Conservation (phyloP, 2,113 vertebrate species). For the Sarotherodon lohbergeri region DNA sequence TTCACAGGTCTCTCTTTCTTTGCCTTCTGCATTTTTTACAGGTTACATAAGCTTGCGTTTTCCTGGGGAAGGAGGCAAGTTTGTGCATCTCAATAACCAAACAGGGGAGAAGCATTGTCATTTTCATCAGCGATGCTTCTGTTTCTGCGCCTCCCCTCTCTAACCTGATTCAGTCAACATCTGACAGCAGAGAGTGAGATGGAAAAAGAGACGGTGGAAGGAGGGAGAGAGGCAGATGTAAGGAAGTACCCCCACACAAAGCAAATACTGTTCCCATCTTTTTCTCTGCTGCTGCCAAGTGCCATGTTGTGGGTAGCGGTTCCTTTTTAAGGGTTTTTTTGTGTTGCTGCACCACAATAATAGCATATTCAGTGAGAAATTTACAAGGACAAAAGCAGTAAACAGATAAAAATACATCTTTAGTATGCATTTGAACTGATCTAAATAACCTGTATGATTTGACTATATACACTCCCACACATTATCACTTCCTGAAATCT, state of each 20-base stretch:
- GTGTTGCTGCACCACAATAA: not conserved
- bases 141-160: constrained; percentile 55
- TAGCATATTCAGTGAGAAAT: not conserved
- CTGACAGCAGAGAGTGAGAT: constrained; percentile 68
- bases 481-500: not conserved
- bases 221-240: constrained; percentile 30
- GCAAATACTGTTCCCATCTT: constrained; percentile 55
- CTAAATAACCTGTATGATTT: not conserved
- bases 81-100: constrained; percentile 54
- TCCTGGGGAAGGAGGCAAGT: constrained; percentile 18
- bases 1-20: not conserved
- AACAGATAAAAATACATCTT: not conserved
- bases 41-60: constrained; percentile 57
- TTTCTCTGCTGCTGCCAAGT: constrained; percentile 9
- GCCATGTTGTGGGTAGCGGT: constrained; percentile 14
- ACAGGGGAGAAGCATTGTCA: constrained; percentile 55
- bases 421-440: not conserved
- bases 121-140: constrained; percentile 55
- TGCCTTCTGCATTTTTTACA: not conserved
- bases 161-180: constrained; percentile 80
- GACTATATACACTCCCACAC: not conserved
- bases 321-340: not conserved
- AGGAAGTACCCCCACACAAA: constrained; percentile 51
- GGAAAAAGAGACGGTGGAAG: constrained; percentile 39
- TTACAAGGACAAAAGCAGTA: not conserved